These are phyloP conservation scores for Zygaena filipendulae DNA, from an alignment of 2,888 invertebrate genomes.

Conservation along the genomic window DNA sequence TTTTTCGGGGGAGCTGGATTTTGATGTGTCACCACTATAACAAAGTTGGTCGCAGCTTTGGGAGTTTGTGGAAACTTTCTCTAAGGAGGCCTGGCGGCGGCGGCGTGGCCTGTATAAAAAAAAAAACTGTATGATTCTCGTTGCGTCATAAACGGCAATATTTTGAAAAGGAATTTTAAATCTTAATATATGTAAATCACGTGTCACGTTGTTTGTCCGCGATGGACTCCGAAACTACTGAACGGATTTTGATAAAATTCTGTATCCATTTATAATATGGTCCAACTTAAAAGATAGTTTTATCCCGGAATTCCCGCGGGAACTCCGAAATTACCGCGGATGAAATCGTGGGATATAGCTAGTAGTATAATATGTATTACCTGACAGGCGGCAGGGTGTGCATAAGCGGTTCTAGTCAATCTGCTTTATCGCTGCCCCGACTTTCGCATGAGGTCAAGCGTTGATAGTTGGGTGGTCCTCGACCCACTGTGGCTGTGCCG, in stretches of 20 bases:
- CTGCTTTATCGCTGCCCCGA: conserved; percentile 79
- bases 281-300: too few species aligned
- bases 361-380: conserved; percentile 25
- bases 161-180: too few species aligned
- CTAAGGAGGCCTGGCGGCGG: conserved; percentile 52
- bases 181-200: too few species aligned
- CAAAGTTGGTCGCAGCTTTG: conserved; percentile 55
- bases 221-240: too few species aligned
- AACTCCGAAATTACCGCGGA: too few species aligned
- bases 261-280: too few species aligned
- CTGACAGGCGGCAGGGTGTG: conserved; percentile 64
- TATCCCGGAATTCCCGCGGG: too few species aligned
- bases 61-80: conserved; percentile 44
- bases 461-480: conserved; percentile 81
- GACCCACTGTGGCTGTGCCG: conserved; percentile 72
- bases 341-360: too few species aligned
- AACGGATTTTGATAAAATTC: too few species aligned
- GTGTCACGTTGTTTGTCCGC: too few species aligned
- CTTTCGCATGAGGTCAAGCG: conserved; percentile 90
- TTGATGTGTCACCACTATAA: conserved; percentile 49
- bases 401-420: conserved; percentile 85
- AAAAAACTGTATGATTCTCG: too few species aligned
- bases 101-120: conserved; percentile 49
- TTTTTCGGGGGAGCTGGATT: conserved; percentile 52
- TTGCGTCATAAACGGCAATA: conserved; percentile 1